Evolutionary conservation across 2,888 invertebrate genomes (phyloP).

Genomic region (Xanthia icteritia): DNA sequence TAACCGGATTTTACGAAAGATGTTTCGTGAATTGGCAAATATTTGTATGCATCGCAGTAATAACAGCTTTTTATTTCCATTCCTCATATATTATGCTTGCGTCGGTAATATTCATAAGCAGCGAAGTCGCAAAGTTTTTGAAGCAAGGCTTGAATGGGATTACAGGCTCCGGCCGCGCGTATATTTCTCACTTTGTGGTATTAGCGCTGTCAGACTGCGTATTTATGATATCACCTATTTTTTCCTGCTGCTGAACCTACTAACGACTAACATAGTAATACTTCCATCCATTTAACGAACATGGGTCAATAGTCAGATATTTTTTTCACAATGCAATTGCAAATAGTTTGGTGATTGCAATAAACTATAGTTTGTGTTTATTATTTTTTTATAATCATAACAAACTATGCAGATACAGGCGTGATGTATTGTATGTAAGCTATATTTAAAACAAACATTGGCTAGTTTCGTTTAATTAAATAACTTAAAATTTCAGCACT

Average conservation of each 20-base stretch:
- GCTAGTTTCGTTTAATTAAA: not conserved
- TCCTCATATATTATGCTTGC: constrained; percentile 22
- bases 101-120: constrained; percentile 45
- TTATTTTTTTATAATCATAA: not conserved
- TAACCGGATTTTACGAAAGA: not conserved
- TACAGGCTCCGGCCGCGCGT: constrained; percentile 39
- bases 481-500: constrained; percentile 7
- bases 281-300: not conserved
- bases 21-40: not conserved
- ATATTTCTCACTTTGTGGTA: constrained; percentile 57
- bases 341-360: not conserved
- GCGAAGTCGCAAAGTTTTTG: constrained; percentile 50
- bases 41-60: not conserved
- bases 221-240: constrained; percentile 52
- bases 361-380: not conserved
- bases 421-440: too few relatives aligned
- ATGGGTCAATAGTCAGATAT: not conserved
- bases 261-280: constrained; percentile 12
- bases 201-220: constrained; percentile 45
- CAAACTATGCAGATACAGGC: not conserved
- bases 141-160: constrained; percentile 53
- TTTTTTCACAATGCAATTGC: not conserved
- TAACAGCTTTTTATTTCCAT: constrained; percentile 24
- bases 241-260: constrained; percentile 34
- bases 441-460: not conserved